Conservation (phyloP, 1,140 invertebrate species). For the Eulimnadia texana region DNA sequence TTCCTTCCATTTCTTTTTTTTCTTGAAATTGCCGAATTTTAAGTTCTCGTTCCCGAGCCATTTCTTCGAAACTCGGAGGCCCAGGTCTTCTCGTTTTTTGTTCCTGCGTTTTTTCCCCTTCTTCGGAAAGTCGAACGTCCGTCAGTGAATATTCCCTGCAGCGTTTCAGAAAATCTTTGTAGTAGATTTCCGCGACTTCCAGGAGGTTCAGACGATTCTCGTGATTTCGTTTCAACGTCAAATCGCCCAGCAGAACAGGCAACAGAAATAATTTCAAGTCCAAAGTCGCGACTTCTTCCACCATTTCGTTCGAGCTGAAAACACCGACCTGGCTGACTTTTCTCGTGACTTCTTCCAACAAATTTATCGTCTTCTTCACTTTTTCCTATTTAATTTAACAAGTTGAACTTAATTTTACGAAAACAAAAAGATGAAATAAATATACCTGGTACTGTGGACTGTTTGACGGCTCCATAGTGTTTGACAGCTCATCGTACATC, state of each 20-base stretch:
- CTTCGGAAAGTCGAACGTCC: conserved; percentile 45
- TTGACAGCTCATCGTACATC: conserved; percentile 38
- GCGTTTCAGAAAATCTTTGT: conserved; percentile 64
- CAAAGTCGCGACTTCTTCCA: conserved; percentile 72
- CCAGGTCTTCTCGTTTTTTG: conserved; percentile 14
- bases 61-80: conserved; percentile 18
- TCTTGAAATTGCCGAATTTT: conserved; percentile 69
- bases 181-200: conserved; percentile 62
- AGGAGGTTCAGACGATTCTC: conserved; percentile 49
- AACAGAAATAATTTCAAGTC: conserved; percentile 70
- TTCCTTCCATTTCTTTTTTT: conserved; percentile 58
- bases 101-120: conserved; percentile 28
- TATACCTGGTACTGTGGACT: conserved; percentile 41
- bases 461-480: conserved; percentile 41
- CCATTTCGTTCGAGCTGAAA: conserved; percentile 74
- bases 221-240: conserved; percentile 48
- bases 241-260: conserved; percentile 62
- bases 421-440: conserved; percentile 13
- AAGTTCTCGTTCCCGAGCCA: conserved; percentile 35
- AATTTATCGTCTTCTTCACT: conserved; percentile 49
- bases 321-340: conserved; percentile 60
- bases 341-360: conserved; percentile 59
- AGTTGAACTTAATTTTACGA: conserved; percentile 12
- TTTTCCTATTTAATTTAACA: conserved; percentile 39
- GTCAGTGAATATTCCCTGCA: conserved; percentile 62